Evolutionary conservation across 2,113 vertebrate genomes (phyloP).

Genomic region (Lipotes vexillifer): DNA sequence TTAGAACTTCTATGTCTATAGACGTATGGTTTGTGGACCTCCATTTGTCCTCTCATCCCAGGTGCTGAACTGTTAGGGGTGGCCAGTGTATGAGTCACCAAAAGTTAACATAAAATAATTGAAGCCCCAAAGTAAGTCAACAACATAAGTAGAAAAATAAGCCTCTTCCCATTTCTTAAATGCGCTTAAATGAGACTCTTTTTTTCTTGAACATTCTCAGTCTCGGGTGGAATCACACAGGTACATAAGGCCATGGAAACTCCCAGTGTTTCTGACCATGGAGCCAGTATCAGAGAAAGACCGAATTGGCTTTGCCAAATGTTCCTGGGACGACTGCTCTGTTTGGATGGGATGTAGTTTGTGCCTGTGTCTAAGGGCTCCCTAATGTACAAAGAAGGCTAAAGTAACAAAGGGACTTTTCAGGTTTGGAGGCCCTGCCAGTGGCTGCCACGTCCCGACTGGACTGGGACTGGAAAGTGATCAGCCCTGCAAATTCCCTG

Average conservation of each 20-base stretch:
- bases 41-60: background rate
- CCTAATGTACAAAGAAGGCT: background rate
- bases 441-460: background rate
- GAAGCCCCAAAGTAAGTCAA: background rate
- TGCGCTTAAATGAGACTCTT: background rate
- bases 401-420: background rate
- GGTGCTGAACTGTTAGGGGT: background rate
- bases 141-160: background rate
- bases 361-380: background rate
- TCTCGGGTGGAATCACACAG: background rate
- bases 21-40: background rate
- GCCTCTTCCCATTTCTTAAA: background rate
- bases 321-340: background rate
- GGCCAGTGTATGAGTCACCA: background rate
- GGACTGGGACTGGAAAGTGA: background rate
- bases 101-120: background rate
- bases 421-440: background rate
- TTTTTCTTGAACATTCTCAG: background rate
- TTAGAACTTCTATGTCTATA: background rate
- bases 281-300: background rate
- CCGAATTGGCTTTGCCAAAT: background rate
- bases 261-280: fast-evolving
- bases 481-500: background rate
- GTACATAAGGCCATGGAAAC: background rate
- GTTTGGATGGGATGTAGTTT: background rate